These are phyloP conservation scores for Lycia hirtaria DNA, from an alignment of 2,888 invertebrate species.

Conservation along the genomic window DNA sequence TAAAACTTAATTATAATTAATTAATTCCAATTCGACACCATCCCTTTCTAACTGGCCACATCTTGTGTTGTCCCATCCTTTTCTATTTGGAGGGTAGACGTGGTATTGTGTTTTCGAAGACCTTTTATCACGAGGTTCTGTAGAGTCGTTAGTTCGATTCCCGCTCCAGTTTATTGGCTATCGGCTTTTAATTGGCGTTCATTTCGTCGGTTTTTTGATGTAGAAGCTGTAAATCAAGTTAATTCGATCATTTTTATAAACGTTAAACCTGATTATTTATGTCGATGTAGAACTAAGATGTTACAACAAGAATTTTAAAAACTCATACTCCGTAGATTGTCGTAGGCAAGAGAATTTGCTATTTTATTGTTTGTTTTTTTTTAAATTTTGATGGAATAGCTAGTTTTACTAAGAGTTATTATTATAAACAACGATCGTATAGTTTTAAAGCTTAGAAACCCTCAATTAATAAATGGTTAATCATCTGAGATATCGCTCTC, in stretches of 20 bases:
- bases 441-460: too few species aligned
- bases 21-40: conserved; percentile 88
- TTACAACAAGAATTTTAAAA: too few species aligned
- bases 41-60: conserved; percentile 69
- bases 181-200: conserved; percentile 79
- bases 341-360: too few species aligned
- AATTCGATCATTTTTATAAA: conserved; percentile 37
- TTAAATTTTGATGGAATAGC: too few species aligned
- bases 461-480: too few species aligned
- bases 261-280: conserved; percentile 10
- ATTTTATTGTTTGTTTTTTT: too few species aligned
- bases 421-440: too few species aligned
- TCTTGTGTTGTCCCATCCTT: conserved; percentile 79
- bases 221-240: conserved; percentile 41
- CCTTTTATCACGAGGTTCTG: conserved; percentile 82
- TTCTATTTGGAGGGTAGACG: conserved; percentile 73
- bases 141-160: conserved; percentile 79
- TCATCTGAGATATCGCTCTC: too few species aligned
- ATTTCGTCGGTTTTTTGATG: conserved; percentile 54
- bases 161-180: conserved; percentile 81
- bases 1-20: conserved; percentile 94
- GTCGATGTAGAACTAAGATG: neutral
- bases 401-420: too few species aligned
- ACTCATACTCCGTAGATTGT: too few species aligned
- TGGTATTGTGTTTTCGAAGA: conserved; percentile 83